phyloP scores from a whole-genome alignment of 2,113 vertebrate genomes.

The Willisornis vidua region DNA sequence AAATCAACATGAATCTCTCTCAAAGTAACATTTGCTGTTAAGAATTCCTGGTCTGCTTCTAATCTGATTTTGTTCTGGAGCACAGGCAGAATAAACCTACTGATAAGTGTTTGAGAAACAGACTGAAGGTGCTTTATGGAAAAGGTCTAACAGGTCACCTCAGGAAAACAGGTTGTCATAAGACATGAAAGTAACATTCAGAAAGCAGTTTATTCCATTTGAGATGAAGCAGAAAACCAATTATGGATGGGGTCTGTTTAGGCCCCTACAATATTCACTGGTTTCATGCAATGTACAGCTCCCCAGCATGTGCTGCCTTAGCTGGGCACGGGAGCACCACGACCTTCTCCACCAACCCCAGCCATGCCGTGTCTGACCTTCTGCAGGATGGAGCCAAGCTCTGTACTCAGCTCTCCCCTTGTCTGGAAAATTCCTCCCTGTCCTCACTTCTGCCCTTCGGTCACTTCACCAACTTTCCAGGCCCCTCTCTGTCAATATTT shows the following conservation, averaged over 20 bases:
- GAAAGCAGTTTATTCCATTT: not conserved
- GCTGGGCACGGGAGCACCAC: accelerated
- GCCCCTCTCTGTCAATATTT: not conserved
- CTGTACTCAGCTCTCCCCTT: not conserved
- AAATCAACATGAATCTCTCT: not conserved
- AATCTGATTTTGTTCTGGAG: constrained; percentile 23
- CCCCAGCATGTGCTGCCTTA: not conserved
- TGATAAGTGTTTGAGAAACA: not conserved
- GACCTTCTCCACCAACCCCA: not conserved
- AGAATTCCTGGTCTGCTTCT: not conserved
- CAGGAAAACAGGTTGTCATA: not conserved
- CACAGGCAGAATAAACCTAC: not conserved
- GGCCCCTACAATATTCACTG: not conserved
- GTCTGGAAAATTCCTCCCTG: not conserved
- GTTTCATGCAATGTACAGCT: not conserved
- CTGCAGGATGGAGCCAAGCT: accelerated
- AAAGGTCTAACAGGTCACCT: not conserved
- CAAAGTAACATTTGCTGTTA: not conserved
- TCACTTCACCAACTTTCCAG: not conserved
- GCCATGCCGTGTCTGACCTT: accelerated
- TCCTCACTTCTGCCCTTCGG: not conserved
- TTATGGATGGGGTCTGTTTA: not conserved
- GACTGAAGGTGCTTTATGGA: not conserved
- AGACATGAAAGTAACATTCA: not conserved
- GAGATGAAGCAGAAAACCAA: not conserved